These are phyloP conservation scores for Lycopodina hypogea DNA, from an alignment of 37 sponge, comb jelly and placozoan genomes.

Conservation along the genomic window DNA sequence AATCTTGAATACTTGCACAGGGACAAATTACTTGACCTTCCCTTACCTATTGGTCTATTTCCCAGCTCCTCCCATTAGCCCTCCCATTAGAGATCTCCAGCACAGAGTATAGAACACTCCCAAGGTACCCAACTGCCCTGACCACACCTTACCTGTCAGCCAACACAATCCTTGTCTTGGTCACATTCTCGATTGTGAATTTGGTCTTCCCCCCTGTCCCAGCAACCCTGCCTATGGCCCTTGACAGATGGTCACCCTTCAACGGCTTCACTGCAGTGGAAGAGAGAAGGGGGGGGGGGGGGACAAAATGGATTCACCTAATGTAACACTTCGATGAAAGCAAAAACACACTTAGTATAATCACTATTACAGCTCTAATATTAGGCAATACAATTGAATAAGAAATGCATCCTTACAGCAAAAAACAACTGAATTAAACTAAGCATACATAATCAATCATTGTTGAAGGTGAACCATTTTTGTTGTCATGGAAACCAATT, in stretches of 20 bases:
- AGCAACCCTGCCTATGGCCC: conserved; percentile 99
- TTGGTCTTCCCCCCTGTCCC: conserved; percentile 98
- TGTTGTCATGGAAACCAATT: too few species aligned
- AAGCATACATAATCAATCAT: too few species aligned
- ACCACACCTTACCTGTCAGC: conserved; percentile 93
- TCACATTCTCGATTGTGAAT: conserved; percentile 99
- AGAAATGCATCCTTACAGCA: too few species aligned
- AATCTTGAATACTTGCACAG: too few species aligned
- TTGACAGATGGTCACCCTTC: conserved; percentile 95
- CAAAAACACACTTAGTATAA: neutral
- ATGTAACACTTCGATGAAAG: neutral
- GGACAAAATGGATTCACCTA: neutral
- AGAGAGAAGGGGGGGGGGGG: neutral
- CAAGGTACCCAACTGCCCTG: too few species aligned
- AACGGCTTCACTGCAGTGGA: conserved; percentile 79
- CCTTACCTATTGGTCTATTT: too few species aligned
- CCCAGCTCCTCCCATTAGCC: too few species aligned
- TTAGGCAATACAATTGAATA: neutral
- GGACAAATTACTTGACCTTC: too few species aligned
- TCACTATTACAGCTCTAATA: neutral
- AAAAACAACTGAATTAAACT: too few species aligned
- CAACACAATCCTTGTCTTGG: conserved; percentile 95
- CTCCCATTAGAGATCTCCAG: too few species aligned
- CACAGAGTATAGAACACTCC: too few species aligned
- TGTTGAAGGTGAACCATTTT: too few species aligned